These are phyloP conservation scores for Callimorpha dominula DNA, from an alignment of 2,888 invertebrate genomes.

Conservation along the genomic window DNA sequence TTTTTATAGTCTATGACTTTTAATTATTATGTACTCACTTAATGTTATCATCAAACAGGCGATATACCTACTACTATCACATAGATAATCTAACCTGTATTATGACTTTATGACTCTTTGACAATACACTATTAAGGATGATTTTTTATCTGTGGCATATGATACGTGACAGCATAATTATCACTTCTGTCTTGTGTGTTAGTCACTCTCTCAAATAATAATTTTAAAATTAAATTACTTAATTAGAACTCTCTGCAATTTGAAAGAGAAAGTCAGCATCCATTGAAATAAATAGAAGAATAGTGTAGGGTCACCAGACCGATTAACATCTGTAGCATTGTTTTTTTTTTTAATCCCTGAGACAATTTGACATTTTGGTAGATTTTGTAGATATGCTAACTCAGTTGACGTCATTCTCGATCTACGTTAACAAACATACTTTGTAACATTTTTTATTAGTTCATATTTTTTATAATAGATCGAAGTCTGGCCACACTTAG, in stretches of 20 bases:
- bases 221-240: not conserved
- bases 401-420: not conserved
- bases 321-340: too few relatives aligned
- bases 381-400: not conserved
- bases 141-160: not conserved
- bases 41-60: not conserved
- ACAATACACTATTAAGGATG: not conserved
- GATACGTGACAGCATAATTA: not conserved
- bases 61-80: not conserved
- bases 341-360: not conserved
- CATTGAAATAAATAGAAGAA: not conserved
- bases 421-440: too few relatives aligned
- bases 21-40: not conserved
- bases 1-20: not conserved
- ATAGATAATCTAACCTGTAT: not conserved
- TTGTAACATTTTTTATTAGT: not conserved
- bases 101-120: not conserved
- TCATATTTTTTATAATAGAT: not conserved
- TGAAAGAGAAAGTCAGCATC: not conserved
- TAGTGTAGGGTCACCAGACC: not conserved
- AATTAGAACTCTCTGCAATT: not conserved
- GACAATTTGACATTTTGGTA: not conserved
- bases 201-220: not conserved
- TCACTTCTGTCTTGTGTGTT: too few relatives aligned
- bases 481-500: slow-evolving; percentile 3